A percentile compares a stretch with the other conserved stretches of the same genome.
Evolutionary conservation across 2,888 invertebrate species (phyloP).

Genomic region (Scaptomyza cyrtandrae): DNA sequence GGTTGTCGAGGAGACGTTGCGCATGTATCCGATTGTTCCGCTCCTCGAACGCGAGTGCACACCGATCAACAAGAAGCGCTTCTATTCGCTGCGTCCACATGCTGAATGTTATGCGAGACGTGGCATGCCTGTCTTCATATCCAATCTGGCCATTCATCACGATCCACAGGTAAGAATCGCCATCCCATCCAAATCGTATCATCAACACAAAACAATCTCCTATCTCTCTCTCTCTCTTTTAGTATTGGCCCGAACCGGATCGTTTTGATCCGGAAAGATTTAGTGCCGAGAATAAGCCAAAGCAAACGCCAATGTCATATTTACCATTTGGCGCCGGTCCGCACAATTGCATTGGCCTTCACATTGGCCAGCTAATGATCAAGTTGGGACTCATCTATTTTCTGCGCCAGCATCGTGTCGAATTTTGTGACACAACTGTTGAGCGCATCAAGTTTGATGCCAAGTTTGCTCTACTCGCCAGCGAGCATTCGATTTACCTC

Average conservation of each 20-base stretch:
- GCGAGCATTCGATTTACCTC: slow-evolving; percentile 77
- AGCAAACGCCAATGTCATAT: slow-evolving; percentile 80
- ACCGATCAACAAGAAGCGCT: slow-evolving; percentile 76
- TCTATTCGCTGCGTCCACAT: slow-evolving; percentile 81
- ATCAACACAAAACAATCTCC: too few relatives aligned
- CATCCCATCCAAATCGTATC: too few relatives aligned
- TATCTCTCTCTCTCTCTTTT: neutral
- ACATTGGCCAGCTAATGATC: slow-evolving; percentile 79
- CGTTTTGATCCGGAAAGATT: slow-evolving; percentile 83
- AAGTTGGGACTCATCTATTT: slow-evolving; percentile 83
- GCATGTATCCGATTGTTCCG: slow-evolving; percentile 83
- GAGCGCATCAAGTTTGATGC: slow-evolving; percentile 78
- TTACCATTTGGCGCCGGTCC: slow-evolving; percentile 83
- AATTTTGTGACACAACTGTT: slow-evolving; percentile 75
- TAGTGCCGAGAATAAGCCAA: slow-evolving; percentile 69
- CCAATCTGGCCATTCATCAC: slow-evolving; percentile 82
- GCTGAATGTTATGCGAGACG: slow-evolving; percentile 80
- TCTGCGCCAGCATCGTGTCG: slow-evolving; percentile 80
- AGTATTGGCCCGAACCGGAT: slow-evolving; percentile 83
- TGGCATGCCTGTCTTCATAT: slow-evolving; percentile 83
- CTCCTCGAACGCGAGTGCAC: slow-evolving; percentile 83
- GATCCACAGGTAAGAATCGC: slow-evolving; percentile 82
- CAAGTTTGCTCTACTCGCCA: slow-evolving; percentile 76
- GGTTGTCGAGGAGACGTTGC: slow-evolving; percentile 83
- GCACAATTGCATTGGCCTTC: slow-evolving; percentile 82